Evolutionary conservation across 2,888 invertebrate species (phyloP).

Genomic region (Apamea epomidion): DNA sequence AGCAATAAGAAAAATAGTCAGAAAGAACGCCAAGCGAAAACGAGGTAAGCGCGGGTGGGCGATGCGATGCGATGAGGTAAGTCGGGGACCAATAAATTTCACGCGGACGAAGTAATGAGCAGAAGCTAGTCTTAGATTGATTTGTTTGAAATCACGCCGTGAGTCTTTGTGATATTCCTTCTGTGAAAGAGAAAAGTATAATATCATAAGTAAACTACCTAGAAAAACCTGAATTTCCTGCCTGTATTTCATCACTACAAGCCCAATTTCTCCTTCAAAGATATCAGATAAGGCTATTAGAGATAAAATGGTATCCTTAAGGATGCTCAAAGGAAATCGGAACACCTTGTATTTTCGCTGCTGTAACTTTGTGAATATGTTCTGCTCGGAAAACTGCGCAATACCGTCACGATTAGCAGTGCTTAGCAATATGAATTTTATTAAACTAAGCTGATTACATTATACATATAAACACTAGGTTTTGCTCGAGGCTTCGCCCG

Average conservation of each 20-base stretch:
- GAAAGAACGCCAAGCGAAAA: not conserved
- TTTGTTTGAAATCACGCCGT: not conserved
- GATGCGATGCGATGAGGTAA: no score
- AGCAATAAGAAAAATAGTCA: not conserved
- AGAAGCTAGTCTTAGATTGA: not conserved
- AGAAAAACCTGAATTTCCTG: not conserved
- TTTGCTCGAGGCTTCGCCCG: no score
- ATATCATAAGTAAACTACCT: not conserved
- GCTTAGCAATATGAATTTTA: no score
- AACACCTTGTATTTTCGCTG: not conserved
- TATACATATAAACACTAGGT: no score
- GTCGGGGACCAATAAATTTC: no score
- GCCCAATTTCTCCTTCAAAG: not conserved
- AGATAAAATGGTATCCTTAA: not conserved
- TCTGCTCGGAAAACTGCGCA: not conserved
- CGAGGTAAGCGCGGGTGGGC: not conserved
- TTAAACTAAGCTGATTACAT: no score
- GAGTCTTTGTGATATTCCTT: not conserved
- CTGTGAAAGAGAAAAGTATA: not conserved
- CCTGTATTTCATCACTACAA: not conserved
- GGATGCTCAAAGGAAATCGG: conserved; percentile 12
- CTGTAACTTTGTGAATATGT: not conserved
- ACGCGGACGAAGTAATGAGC: no score
- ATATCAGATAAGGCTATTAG: conserved; percentile 5
- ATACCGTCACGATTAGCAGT: not conserved